Percentiles rank a stretch among this genome's conserved stretches.
phyloP scores from a whole-genome alignment of 1,140 invertebrate genomes.

The Drosophila ambigua region DNA sequence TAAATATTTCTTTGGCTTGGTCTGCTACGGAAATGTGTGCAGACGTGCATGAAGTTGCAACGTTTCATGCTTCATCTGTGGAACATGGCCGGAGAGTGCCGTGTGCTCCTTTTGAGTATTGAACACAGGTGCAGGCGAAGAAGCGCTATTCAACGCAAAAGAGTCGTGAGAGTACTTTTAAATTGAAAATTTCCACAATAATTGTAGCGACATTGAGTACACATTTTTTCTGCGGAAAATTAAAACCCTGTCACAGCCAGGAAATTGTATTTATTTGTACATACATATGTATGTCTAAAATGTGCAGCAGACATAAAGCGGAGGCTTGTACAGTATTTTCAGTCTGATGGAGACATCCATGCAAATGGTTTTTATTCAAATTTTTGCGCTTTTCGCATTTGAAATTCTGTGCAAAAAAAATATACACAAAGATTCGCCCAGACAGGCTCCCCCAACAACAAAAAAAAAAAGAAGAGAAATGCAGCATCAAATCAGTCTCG shows the following conservation, averaged over 20 bases:
- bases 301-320: constrained; percentile 3
- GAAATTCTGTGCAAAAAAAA: constrained; percentile 59
- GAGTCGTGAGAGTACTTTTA: no score
- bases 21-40: constrained; percentile 32
- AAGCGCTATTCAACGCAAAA: no score
- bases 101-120: background rate
- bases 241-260: no score
- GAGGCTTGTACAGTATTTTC: no score
- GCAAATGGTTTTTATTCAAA: constrained; percentile 81
- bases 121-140: background rate
- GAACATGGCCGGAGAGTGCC: background rate
- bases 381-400: constrained; percentile 59
- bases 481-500: constrained; percentile 18
- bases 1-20: constrained; percentile 26
- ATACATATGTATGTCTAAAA: background rate
- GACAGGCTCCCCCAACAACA: background rate
- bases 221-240: no score
- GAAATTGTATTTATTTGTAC: no score
- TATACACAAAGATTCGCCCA: constrained; percentile 2
- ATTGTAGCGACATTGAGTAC: no score
- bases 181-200: no score
- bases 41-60: constrained; percentile 70
- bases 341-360: constrained; percentile 48
- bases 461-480: constrained; percentile 27
- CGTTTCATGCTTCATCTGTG: constrained; percentile 52